Percentiles rank a stretch among this genome's conserved stretches.
Conservation (phyloP, 92 coral and sea anemone genomes). For the Ricordea florida region DNA sequence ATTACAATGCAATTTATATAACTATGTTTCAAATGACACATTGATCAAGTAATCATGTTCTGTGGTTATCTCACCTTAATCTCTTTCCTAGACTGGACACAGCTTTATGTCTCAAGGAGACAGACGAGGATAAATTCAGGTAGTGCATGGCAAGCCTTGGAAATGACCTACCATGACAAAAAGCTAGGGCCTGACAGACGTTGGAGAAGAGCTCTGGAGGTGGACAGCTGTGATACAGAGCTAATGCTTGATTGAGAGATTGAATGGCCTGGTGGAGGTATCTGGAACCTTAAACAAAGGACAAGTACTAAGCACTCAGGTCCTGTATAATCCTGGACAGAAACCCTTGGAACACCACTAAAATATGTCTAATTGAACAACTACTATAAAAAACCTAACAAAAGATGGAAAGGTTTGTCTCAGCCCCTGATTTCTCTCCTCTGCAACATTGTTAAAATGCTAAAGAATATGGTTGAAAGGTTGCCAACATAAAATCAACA, state of each 20-base stretch:
- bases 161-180: conserved; percentile 75
- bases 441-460: no score
- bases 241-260: conserved; percentile 66
- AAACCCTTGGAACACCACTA: no score
- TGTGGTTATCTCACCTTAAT: conserved; percentile 63
- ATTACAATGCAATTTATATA: no score
- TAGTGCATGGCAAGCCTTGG: conserved; percentile 68
- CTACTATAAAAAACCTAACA: no score
- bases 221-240: conserved; percentile 69
- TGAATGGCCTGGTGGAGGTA: conserved; percentile 48
- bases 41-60: no score
- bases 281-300: conserved; percentile 3
- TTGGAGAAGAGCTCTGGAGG: conserved; percentile 73
- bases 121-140: conserved; percentile 68
- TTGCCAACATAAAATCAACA: no score
- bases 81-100: conserved; percentile 78
- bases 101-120: conserved; percentile 88
- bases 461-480: no score
- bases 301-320: no score
- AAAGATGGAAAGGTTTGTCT: no score
- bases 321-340: no score
- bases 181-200: conserved; percentile 73
- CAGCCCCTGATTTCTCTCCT: no score
- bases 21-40: no score
- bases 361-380: neutral